These are phyloP conservation scores for Apogon hyalosoma DNA, from an alignment of 2,797 vertebrate species.

Conservation along the genomic window DNA sequence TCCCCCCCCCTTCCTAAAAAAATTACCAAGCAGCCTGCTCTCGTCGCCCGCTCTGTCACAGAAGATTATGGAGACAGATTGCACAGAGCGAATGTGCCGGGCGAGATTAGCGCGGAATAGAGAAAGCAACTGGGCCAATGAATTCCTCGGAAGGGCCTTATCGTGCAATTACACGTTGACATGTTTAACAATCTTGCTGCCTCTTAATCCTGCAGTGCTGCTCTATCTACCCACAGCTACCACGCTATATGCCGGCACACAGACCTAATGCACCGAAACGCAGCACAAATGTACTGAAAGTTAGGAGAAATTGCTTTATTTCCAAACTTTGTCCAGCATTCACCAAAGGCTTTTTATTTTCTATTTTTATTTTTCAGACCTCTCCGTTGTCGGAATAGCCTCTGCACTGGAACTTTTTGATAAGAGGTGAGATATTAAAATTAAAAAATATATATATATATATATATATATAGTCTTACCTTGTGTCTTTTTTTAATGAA, in stretches of 20 bases:
- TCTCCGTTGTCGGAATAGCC: conserved; percentile 64
- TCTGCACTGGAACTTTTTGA: conserved; percentile 51
- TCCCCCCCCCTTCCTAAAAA: conserved; percentile 80
- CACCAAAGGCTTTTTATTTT: conserved; percentile 37
- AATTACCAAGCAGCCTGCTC: conserved; percentile 84
- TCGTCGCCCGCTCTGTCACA: conserved; percentile 93
- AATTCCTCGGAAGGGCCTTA: conserved; percentile 99
- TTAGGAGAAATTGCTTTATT: conserved; percentile 73
- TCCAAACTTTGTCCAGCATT: conserved; percentile 72
- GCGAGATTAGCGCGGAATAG: conserved; percentile 99
- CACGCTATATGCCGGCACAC: conserved; percentile 70
- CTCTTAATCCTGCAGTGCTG: conserved; percentile 98
- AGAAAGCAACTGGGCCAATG: conserved; percentile 99
- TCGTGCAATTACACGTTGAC: conserved; percentile 99
- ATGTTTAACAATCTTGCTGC: conserved; percentile 99
- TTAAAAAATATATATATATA: not conserved
- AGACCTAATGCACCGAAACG: conserved; percentile 78
- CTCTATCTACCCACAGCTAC: conserved; percentile 85
- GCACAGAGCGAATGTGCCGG: conserved; percentile 98
- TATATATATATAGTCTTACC: too few relatives aligned
- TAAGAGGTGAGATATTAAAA: conserved; percentile 62
- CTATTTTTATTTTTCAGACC: conserved; percentile 54
- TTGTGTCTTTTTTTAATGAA: too few relatives aligned
- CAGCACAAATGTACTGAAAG: conserved; percentile 71
- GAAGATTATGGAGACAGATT: conserved; percentile 99